Percentiles rank a stretch among this genome's conserved stretches.
phyloP scores from a whole-genome alignment of 2,113 vertebrate genomes.

The Dromiciops gliroides region DNA sequence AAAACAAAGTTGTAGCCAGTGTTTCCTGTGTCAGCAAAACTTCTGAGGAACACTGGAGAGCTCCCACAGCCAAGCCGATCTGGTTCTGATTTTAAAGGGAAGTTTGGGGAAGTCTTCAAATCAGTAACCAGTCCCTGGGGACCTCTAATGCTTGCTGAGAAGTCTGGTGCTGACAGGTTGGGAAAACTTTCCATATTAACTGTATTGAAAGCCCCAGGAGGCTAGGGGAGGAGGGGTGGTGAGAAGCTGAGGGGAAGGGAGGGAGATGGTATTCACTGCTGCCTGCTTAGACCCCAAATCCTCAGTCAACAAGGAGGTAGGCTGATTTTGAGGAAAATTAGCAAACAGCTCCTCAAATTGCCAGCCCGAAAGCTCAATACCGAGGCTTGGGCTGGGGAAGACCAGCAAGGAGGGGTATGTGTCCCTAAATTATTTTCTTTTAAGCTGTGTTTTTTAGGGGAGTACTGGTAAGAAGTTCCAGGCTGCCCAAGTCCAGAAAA shows the following conservation, averaged over 20 bases:
- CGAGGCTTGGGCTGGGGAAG: not conserved
- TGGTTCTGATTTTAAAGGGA: constrained; percentile 73
- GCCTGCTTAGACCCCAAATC: not conserved
- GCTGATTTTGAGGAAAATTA: not conserved
- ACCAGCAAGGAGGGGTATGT: not conserved
- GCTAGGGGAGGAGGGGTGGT: constrained; percentile 74
- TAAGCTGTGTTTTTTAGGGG: not conserved
- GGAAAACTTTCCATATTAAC: constrained; percentile 72
- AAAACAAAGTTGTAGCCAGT: constrained; percentile 72
- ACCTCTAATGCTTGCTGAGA: constrained; percentile 79
- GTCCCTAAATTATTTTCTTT: not conserved
- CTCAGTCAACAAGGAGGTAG: not conserved
- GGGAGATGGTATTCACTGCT: not conserved
- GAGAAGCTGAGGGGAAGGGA: constrained; percentile 10
- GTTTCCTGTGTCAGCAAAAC: constrained; percentile 82
- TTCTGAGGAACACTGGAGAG: constrained; percentile 81
- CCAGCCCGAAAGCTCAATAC: not conserved
- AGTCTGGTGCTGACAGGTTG: constrained; percentile 80
- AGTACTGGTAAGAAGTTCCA: not conserved
- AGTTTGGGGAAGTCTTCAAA: constrained; percentile 81
- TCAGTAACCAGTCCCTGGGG: constrained; percentile 81
- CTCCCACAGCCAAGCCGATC: constrained; percentile 72
- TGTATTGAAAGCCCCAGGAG: constrained; percentile 66
- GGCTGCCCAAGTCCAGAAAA: not conserved
- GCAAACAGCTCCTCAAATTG: not conserved